Percentiles rank a stretch among this genome's conserved stretches.
These are phyloP conservation scores for Aricia agestis DNA, from an alignment of 1,140 invertebrate genomes.

Conservation along the genomic window DNA sequence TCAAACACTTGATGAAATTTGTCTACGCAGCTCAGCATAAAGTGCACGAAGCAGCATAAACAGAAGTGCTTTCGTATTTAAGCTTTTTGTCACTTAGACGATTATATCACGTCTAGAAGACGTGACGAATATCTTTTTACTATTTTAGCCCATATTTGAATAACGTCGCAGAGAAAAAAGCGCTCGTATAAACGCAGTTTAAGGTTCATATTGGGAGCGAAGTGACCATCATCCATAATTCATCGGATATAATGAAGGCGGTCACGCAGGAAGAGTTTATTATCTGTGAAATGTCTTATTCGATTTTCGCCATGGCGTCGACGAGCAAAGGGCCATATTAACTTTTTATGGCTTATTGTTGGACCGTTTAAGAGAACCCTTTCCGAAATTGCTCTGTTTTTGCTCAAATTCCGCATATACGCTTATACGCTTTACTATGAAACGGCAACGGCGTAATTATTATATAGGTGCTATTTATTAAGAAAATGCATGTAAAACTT, in stretches of 20 bases:
- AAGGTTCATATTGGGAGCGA: background rate
- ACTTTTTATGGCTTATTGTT: background rate
- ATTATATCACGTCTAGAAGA: no score
- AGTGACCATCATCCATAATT: constrained; percentile 30
- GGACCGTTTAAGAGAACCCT: background rate
- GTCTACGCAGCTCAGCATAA: no score
- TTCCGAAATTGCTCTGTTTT: background rate
- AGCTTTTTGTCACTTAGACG: no score
- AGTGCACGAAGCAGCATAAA: no score
- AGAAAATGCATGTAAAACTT: no score
- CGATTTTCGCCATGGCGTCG: constrained; percentile 22
- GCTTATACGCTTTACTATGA: no score
- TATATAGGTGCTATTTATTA: no score
- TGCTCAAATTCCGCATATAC: background rate
- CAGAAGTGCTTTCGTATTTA: no score
- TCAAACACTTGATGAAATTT: no score
- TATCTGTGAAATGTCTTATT: constrained; percentile 22
- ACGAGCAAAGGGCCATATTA: background rate
- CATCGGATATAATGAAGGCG: constrained; percentile 26
- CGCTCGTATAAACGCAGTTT: background rate
- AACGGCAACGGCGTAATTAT: no score
- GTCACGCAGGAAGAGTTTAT: constrained; percentile 23
- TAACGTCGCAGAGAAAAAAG: background rate
- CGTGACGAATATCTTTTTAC: no score
- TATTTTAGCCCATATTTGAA: no score